Evolutionary conservation across 1,140 invertebrate genomes (phyloP), one percentile per base, ranked within the genome.

Genomic region (Zaprionus africanus): DNA sequence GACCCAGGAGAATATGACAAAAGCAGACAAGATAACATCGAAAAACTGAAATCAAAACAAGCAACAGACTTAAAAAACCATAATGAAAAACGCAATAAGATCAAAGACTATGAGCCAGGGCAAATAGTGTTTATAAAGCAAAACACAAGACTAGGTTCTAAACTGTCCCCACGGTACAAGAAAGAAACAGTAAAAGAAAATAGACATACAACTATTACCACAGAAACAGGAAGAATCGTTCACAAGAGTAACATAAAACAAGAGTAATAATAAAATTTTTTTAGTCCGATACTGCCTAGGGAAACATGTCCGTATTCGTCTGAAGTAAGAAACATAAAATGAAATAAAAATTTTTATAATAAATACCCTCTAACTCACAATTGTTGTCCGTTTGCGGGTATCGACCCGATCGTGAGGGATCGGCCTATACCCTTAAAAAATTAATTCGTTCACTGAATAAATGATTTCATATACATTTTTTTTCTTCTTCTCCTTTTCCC

Each of bases 121-220:
- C 28, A 28, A 28, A 28, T 7, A 76, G 6, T 70, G 6, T 71
- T 54, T 26, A 57, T 65, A 15, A 65, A 66, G 54, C 28, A 11
- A 60, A 77, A 77, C 24, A 77, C 53, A 5, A 61, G 67, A 61
- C 43, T 66, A 56, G 67, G 49, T 6, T 65, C 62, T 3, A 71
- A 71, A 49, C 15, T 71, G 2, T n/a, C 51, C 2, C 53, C 60
- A 6, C 19, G 59, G 58, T 57, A 31, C n/a, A 63, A 63, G 46
- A 46, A 59, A 22, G 65, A 59, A 67, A 67, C 13, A 49, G 54
- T 68, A 24, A 63, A 71, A 34, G 67, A 71, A 63, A 49, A 71
- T 24, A 56, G 15, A 19, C 15, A 51, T 13, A 59, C 65, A 19
- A 68, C 56, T 28, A 28, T 28, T 28, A 28, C 7, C 28, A 28